A percentile compares a stretch with the other conserved stretches of the same genome.
phyloP scores from a whole-genome alignment of 2,113 vertebrate species.

The Centropristis striata region DNA sequence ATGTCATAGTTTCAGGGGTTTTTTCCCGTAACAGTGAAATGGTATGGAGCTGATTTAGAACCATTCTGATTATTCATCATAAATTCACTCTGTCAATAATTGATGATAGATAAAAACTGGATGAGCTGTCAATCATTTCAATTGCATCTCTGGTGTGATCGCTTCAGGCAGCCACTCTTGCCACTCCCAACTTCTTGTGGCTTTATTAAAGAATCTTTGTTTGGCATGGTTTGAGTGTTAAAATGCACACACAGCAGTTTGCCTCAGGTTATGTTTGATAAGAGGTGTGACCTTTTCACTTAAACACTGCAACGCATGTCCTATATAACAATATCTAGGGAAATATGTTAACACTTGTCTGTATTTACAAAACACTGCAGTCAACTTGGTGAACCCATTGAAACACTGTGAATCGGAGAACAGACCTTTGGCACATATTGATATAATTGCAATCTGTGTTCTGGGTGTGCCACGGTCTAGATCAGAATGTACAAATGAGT shows the following conservation, averaged over 20 bases:
- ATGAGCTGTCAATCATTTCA: too few species aligned
- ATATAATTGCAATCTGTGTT: background rate
- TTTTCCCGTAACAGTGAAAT: background rate
- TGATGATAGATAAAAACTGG: too few species aligned
- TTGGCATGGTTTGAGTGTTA: background rate
- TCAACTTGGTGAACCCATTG: conserved; percentile 3
- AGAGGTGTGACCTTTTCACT: background rate
- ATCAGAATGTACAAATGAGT: background rate
- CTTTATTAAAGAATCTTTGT: background rate
- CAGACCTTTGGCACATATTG: conserved; percentile 18
- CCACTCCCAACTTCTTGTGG: background rate
- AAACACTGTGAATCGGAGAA: background rate
- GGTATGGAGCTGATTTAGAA: background rate
- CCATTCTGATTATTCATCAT: background rate
- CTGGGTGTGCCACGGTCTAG: background rate
- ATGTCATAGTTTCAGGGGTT: background rate
- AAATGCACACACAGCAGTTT: background rate
- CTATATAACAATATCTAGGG: background rate
- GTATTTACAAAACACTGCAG: background rate
- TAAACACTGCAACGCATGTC: background rate
- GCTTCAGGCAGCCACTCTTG: too few species aligned
- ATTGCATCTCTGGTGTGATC: too few species aligned
- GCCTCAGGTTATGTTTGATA: background rate
- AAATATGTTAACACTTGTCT: background rate
- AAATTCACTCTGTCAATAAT: background rate